These are phyloP conservation scores for Haemorhous mexicanus DNA, from an alignment of 2,113 vertebrate genomes.

Conservation along the genomic window DNA sequence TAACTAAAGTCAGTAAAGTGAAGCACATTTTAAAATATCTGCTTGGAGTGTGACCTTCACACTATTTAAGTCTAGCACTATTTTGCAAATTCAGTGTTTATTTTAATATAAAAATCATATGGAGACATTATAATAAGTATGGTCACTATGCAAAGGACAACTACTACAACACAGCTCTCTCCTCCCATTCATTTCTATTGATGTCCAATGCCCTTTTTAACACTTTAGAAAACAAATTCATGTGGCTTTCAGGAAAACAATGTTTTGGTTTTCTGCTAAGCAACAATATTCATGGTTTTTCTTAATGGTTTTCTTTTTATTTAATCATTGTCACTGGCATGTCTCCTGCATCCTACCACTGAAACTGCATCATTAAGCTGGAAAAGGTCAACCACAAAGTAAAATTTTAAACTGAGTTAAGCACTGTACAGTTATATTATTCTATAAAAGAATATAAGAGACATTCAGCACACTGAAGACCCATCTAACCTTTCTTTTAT, in stretches of 20 bases:
- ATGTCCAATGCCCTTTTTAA: not conserved
- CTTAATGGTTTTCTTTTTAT: not conserved
- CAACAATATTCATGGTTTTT: not conserved
- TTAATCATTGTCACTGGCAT: not conserved
- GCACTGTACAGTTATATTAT: not conserved
- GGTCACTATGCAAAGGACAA: not conserved
- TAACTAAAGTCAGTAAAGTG: not conserved
- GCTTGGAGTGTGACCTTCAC: not conserved
- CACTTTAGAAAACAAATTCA: not conserved
- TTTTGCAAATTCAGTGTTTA: not conserved
- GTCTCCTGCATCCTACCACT: not conserved
- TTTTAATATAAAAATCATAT: not conserved
- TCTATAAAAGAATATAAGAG: not conserved
- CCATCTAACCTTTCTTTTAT: not conserved
- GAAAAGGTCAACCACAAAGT: slow-evolving; percentile 30
- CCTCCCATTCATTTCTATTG: not conserved
- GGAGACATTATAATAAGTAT: not conserved
- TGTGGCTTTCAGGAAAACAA: not conserved
- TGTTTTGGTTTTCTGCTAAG: not conserved
- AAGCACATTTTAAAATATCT: not conserved
- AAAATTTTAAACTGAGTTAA: slow-evolving; percentile 6
- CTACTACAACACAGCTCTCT: not conserved
- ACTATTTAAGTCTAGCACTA: not conserved
- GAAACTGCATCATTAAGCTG: slow-evolving; percentile 8
- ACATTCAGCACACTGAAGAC: not conserved